Conservation (phyloP, 2,113 vertebrate species). For the Leucopternis melanops region DNA sequence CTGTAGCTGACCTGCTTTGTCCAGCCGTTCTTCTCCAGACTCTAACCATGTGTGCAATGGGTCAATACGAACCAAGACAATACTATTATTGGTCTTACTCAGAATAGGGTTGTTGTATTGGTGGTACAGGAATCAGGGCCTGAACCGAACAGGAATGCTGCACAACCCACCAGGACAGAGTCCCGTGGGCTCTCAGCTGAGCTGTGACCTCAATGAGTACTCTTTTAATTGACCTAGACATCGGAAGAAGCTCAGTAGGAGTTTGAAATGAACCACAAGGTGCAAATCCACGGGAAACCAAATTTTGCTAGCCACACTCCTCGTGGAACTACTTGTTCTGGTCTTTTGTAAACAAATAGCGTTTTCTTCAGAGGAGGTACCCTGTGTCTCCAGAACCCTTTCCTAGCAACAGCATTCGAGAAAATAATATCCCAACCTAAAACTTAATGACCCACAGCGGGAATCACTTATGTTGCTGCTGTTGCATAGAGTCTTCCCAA, state of each 20-base stretch:
- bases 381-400: background rate
- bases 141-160: rapidly evolving
- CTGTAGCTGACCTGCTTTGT: background rate
- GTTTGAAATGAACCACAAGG: background rate
- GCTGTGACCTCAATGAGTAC: background rate
- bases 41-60: background rate
- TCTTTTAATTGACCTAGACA: background rate
- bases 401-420: background rate
- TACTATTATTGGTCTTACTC: background rate
- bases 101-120: rapidly evolving
- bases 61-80: background rate
- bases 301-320: background rate
- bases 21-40: background rate
- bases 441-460: constrained; percentile 35
- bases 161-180: background rate
- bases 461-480: background rate
- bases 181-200: background rate
- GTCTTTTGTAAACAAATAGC: background rate
- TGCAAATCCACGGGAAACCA: background rate
- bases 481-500: background rate
- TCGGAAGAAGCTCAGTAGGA: background rate
- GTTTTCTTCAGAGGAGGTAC: background rate
- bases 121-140: background rate
- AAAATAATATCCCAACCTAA: background rate
- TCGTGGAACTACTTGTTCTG: background rate